These are phyloP conservation scores for Meloe dianella DNA, from an alignment of 2,888 invertebrate species.

Conservation along the genomic window DNA sequence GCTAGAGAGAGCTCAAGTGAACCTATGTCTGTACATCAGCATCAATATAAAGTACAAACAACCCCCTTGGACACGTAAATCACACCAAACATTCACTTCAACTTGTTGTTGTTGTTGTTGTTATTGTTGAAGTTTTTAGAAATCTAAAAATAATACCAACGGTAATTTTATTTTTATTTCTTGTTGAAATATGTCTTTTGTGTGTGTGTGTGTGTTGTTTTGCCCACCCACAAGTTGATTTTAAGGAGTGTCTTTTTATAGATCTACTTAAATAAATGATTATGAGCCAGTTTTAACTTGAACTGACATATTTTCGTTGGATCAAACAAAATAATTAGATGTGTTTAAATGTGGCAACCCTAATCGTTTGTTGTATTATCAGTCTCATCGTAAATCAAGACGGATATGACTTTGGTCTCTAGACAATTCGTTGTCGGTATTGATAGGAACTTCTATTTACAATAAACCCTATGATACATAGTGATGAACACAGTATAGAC, in stretches of 20 bases:
- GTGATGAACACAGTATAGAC: constrained; percentile 26
- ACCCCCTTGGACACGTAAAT: constrained; percentile 32
- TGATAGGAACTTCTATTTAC: constrained; percentile 22
- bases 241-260: neutral
- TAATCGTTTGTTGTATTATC: neutral
- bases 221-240: neutral
- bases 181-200: no score
- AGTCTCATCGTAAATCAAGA: neutral
- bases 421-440: constrained; percentile 30
- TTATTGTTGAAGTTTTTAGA: neutral
- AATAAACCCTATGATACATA: constrained; percentile 10
- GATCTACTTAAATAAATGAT: neutral
- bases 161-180: no score
- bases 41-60: constrained; percentile 41
- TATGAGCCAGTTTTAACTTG: no score
- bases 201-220: no score
- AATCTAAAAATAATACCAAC: no score
- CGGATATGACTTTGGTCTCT: constrained; percentile 18
- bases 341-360: neutral
- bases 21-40: constrained; percentile 35
- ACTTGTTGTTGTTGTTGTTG: neutral
- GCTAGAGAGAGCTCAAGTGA: constrained; percentile 38
- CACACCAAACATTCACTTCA: constrained; percentile 11
- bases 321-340: neutral
- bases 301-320: no score